phyloP scores from a whole-genome alignment of 2,888 invertebrate species.

The Lathronympha strigana region DNA sequence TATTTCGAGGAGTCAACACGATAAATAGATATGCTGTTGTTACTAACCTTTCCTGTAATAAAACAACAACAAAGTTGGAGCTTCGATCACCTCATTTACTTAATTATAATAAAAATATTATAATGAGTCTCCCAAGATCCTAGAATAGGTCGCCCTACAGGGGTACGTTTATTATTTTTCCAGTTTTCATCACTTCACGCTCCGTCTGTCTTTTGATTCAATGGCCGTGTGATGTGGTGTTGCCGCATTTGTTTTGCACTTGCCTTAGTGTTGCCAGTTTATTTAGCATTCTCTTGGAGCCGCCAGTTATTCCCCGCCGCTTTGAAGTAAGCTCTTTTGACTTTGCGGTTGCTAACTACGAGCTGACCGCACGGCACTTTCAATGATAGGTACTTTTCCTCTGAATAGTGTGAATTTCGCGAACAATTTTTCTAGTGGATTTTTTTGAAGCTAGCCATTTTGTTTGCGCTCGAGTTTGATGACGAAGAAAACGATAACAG shows the following conservation, averaged over 20 bases:
- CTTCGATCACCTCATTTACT: neutral
- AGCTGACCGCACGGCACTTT: slow-evolving; percentile 72
- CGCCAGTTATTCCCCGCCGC: slow-evolving; percentile 73
- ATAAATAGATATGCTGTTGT: neutral
- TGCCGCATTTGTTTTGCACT: slow-evolving; percentile 82
- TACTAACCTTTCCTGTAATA: neutral
- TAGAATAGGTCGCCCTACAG: slow-evolving; percentile 72
- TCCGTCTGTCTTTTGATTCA: slow-evolving; percentile 81
- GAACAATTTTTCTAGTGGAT: slow-evolving; percentile 18
- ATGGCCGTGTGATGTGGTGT: slow-evolving; percentile 81
- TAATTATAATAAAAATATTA: slow-evolving; percentile 7
- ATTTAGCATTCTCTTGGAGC: slow-evolving; percentile 75
- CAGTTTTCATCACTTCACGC: slow-evolving; percentile 82
- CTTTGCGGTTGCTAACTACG: slow-evolving; percentile 62
- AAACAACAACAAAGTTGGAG: neutral
- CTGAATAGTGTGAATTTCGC: slow-evolving; percentile 63
- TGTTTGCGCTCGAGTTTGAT: slow-evolving; percentile 13
- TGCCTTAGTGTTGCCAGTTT: slow-evolving; percentile 67
- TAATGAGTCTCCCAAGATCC: slow-evolving; percentile 56
- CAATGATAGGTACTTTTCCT: slow-evolving; percentile 69
- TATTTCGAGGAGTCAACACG: neutral
- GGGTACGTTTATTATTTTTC: slow-evolving; percentile 75
- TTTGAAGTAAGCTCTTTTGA: slow-evolving; percentile 83
- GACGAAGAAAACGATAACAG: slow-evolving; percentile 16
- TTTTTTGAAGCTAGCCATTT: slow-evolving; percentile 24